Conservation (phyloP, 2,888 invertebrate genomes). For the Gisinianus flammeolus region DNA sequence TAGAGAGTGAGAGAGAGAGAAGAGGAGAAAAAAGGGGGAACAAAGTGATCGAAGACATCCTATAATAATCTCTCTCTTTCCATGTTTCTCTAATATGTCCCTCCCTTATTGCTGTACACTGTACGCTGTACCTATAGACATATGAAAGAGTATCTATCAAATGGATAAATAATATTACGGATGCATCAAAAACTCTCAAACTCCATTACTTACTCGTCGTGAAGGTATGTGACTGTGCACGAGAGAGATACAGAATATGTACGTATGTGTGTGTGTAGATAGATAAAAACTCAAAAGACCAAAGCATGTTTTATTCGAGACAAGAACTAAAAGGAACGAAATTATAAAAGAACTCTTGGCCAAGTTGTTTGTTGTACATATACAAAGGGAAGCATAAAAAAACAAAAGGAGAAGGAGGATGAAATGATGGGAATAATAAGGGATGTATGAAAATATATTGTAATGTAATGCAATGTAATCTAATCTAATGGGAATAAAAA, state of each 20-base stretch:
- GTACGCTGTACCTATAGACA: background rate
- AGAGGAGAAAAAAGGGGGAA: conserved; percentile 33
- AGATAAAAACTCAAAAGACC: background rate
- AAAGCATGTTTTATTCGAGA: background rate
- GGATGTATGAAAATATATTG: conserved; percentile 4
- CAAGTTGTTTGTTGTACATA: background rate
- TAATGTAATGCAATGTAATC: background rate
- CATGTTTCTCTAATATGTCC: background rate
- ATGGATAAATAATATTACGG: background rate
- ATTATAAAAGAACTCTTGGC: too few relatives aligned
- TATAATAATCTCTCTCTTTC: conserved; percentile 29
- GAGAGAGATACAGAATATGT: too few relatives aligned
- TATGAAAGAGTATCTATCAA: background rate
- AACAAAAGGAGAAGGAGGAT: conserved; percentile 26
- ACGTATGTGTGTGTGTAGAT: background rate
- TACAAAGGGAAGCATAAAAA: background rate
- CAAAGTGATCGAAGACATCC: conserved; percentile 33
- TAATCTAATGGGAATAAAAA: conserved; percentile 28
- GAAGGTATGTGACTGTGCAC: too few relatives aligned
- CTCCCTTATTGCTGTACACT: background rate
- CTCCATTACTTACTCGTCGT: background rate
- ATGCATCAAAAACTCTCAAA: background rate
- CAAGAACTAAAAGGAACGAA: background rate
- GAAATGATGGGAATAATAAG: conserved; percentile 38
- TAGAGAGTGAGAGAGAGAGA: conserved; percentile 14